Evolutionary conservation across 2,888 invertebrate genomes (phyloP), one percentile per base, ranked within the genome.

Genomic region (Papilio protenor): DNA sequence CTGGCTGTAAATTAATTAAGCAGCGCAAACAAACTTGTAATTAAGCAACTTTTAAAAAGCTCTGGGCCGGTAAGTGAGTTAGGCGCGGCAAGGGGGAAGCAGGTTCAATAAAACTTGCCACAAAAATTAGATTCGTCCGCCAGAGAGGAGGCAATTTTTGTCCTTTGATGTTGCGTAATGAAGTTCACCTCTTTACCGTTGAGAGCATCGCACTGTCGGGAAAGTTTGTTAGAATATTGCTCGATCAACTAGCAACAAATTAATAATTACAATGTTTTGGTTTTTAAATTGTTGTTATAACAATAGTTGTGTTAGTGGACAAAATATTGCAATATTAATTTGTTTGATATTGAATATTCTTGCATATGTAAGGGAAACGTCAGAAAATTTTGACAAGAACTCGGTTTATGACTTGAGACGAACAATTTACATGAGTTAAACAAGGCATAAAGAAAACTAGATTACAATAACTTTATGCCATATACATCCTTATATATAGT

Each of bases 121-220:
- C 89, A 92, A 92, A 92, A 93, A 92, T 93, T 92, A 89, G 89
- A 92, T 92, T 93, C 83, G 85, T 86, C 83, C 66, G 77, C 75
- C 78, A 80, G 79, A 81, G 82, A 83, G 82, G 80, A 84, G 86
- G 85, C 86, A 86, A 83, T 83, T 85, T 88, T 85, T 83, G 83
- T 85, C 86, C 92, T 92, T 93, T 93, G 91, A 92, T 88, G 88
- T 85, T 79, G 74, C 72, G 72, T 89, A 90, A 92, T 88, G 80
- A 87, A 87, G 85, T 92, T 89, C 85, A 87, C 87, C 87, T 88
- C 87, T 86, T 88, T 87, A 85, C 84, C 81, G 66, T 77, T 70
- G 57, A 18, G 23, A 66, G 47, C 40, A 57, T 69, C 33, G 18
- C 12, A 11, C 49, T 59, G 23, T 69, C 40, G 27, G 23, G 49